Conservation (phyloP, 2,888 invertebrate species). For the Caradrina kadenii region DNA sequence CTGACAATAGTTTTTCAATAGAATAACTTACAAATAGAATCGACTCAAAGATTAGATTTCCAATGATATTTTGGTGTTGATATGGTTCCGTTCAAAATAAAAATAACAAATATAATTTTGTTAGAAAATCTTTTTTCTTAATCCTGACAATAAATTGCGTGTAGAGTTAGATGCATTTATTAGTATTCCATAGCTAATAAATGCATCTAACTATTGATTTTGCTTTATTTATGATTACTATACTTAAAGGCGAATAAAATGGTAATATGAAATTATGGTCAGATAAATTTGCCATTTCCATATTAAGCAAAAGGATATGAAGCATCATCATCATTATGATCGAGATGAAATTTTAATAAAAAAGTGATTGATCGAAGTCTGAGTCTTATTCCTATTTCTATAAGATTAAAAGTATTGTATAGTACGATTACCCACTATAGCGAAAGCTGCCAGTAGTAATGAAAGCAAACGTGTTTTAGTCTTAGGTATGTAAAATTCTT, state of each 20-base stretch:
- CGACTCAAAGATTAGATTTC: no score
- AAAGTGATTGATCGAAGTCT: constrained; percentile 56
- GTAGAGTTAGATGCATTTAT: no score
- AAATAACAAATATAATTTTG: background rate
- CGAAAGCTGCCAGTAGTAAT: constrained; percentile 64
- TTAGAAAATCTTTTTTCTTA: background rate
- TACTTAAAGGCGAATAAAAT: constrained; percentile 26
- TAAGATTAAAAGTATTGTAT: constrained; percentile 57
- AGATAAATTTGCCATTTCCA: constrained; percentile 46
- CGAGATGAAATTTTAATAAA: constrained; percentile 46
- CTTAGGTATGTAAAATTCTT: constrained; percentile 51
- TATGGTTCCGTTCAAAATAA: background rate
- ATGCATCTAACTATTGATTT: background rate
- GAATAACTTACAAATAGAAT: no score
- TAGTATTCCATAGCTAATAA: constrained; percentile 17
- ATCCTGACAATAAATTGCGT: background rate
- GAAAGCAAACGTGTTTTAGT: constrained; percentile 67
- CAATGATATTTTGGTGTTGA: background rate
- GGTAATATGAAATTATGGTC: constrained; percentile 19
- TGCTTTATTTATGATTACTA: constrained; percentile 13
- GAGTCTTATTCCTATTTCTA: constrained; percentile 60
- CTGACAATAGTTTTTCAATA: no score
- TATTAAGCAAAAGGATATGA: constrained; percentile 53
- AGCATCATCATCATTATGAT: constrained; percentile 52
- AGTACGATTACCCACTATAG: constrained; percentile 42